Evolutionary conservation across 2,113 vertebrate species (phyloP).

Genomic region (Galeopterus variegatus): DNA sequence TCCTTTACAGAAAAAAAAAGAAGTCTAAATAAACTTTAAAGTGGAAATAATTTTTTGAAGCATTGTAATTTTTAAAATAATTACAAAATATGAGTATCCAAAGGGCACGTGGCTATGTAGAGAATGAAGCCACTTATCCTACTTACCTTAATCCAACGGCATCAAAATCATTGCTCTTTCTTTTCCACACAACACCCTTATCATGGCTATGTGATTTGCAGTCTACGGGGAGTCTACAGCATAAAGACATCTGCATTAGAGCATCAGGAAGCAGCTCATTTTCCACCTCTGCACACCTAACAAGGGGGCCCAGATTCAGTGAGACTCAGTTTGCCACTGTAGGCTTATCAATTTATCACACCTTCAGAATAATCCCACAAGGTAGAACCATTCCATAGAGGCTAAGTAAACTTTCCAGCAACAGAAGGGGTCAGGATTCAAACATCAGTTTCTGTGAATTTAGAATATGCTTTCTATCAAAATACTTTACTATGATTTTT

Average conservation of each 20-base stretch:
- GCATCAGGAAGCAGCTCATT: constrained; percentile 25
- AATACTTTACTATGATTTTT: not conserved
- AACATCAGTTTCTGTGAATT: not conserved
- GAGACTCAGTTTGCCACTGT: constrained; percentile 9
- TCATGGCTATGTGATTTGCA: not conserved
- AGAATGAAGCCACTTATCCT: not conserved
- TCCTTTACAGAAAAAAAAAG: not conserved
- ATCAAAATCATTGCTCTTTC: not conserved
- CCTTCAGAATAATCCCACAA: constrained; percentile 1
- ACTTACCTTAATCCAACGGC: not conserved
- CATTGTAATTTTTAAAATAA: not conserved
- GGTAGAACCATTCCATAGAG: not conserved
- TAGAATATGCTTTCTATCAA: not conserved
- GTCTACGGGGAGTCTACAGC: not conserved
- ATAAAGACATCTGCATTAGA: not conserved
- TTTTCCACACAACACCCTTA: not conserved
- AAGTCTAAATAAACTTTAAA: not conserved
- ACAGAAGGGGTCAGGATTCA: not conserved
- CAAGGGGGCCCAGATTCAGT: not conserved
- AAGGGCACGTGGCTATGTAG: not conserved
- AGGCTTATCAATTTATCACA: not conserved
- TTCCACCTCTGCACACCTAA: not conserved
- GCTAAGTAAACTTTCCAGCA: not conserved
- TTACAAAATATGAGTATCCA: not conserved
- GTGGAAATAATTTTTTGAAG: constrained; percentile 31